Evolutionary conservation across 2,888 invertebrate species (phyloP).

Genomic region (Danaus chrysippus): DNA sequence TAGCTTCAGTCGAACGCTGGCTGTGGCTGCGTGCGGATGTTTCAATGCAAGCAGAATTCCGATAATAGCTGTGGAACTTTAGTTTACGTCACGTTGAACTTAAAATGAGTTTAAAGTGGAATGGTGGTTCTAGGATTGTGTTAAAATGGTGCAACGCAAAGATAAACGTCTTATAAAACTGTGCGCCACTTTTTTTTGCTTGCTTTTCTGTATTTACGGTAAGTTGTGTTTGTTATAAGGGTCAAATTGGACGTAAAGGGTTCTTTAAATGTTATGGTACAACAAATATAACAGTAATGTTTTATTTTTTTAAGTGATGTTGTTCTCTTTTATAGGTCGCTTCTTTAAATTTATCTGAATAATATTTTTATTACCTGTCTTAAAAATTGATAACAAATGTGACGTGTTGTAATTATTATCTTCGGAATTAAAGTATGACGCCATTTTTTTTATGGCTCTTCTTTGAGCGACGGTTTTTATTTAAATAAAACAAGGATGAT

Average conservation of each 20-base stretch:
- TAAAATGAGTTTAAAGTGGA: too few relatives aligned
- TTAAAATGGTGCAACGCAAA: slow-evolving; percentile 67
- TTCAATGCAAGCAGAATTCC: neutral
- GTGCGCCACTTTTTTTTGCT: slow-evolving; percentile 60
- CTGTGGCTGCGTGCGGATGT: slow-evolving; percentile 51
- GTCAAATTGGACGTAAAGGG: slow-evolving; percentile 48
- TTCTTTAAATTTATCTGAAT: too few relatives aligned
- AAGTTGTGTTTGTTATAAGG: slow-evolving; percentile 49
- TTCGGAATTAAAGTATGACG: too few relatives aligned
- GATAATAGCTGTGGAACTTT: slow-evolving; percentile 43
- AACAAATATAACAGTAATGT: slow-evolving; percentile 48
- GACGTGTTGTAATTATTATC: too few relatives aligned
- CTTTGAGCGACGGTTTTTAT: too few relatives aligned
- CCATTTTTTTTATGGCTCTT: too few relatives aligned
- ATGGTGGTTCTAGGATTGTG: slow-evolving; percentile 64
- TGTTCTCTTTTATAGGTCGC: slow-evolving; percentile 5
- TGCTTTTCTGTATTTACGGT: slow-evolving; percentile 69
- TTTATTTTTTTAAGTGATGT: slow-evolving; percentile 28
- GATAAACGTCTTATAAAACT: slow-evolving; percentile 58
- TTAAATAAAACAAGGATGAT: too few relatives aligned
- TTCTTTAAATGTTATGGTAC: slow-evolving; percentile 48
- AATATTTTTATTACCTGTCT: too few relatives aligned
- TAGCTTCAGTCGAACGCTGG: slow-evolving; percentile 55
- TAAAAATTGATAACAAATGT: too few relatives aligned
- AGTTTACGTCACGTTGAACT: slow-evolving; percentile 68